A percentile compares a stretch with the other conserved stretches of the same genome.
These are phyloP conservation scores for Anoncus sp. DNA, from an alignment of 2,888 invertebrate species.

Conservation along the genomic window DNA sequence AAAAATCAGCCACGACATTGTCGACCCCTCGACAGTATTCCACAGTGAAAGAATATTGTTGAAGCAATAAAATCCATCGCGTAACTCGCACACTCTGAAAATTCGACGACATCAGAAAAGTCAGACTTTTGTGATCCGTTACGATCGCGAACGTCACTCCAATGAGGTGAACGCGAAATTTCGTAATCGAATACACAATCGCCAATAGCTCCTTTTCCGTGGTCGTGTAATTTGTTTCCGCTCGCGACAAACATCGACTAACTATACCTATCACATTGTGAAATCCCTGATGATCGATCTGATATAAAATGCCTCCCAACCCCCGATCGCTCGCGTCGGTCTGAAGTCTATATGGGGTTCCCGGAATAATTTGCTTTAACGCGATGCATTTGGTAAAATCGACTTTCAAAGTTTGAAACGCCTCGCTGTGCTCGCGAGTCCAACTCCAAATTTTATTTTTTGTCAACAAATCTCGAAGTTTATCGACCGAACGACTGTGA, in stretches of 20 bases:
- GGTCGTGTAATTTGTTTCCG: slow-evolving; percentile 67
- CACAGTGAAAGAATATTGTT: background rate
- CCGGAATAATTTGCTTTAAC: slow-evolving; percentile 47
- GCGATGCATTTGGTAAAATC: slow-evolving; percentile 30
- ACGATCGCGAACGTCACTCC: background rate
- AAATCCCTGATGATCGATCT: slow-evolving; percentile 36
- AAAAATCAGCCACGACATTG: slow-evolving; percentile 58
- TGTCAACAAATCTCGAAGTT: slow-evolving; percentile 43
- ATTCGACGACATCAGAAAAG: too few species aligned
- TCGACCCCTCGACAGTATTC: slow-evolving; percentile 58
- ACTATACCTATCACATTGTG: slow-evolving; percentile 63
- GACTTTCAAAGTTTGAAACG: too few species aligned
- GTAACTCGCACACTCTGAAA: too few species aligned
- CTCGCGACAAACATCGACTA: slow-evolving; percentile 62
- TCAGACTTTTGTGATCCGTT: too few species aligned
- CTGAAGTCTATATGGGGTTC: slow-evolving; percentile 55
- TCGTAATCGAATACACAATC: slow-evolving; percentile 34
- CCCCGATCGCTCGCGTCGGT: slow-evolving; percentile 57
- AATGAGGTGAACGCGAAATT: slow-evolving; percentile 29
- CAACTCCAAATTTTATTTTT: background rate
- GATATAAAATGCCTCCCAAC: slow-evolving; percentile 64
- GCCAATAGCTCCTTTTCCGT: slow-evolving; percentile 69
- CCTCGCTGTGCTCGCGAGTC: too few species aligned
- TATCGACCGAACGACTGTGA: slow-evolving; percentile 20
- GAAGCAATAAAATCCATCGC: background rate